A percentile compares a stretch with the other conserved stretches of the same genome.
phyloP scores from a whole-genome alignment of 2,888 invertebrate genomes.

The Cordilura impudica region DNA sequence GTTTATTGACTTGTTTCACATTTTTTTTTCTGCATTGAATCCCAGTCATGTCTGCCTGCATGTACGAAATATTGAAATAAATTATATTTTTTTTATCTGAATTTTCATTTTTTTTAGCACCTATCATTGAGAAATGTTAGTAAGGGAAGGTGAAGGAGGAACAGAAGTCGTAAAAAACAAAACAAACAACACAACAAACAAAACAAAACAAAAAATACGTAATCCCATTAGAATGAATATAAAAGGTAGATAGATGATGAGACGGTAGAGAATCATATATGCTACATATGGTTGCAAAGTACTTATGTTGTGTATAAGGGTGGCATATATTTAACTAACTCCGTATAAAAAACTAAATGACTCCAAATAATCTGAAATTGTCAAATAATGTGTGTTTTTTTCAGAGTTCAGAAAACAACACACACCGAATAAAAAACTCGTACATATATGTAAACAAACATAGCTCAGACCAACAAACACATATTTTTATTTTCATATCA shows the following conservation, averaged over 20 bases:
- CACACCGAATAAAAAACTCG: too few relatives aligned
- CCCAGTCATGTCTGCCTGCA: constrained; percentile 12
- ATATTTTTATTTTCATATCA: too few relatives aligned
- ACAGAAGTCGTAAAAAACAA: background rate
- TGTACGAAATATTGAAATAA: constrained; percentile 2
- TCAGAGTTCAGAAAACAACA: too few relatives aligned
- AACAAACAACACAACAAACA: background rate
- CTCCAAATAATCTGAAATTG: too few relatives aligned
- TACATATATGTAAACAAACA: too few relatives aligned
- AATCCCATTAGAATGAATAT: constrained; percentile 56
- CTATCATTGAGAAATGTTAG: background rate
- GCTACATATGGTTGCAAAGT: background rate
- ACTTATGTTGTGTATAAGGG: background rate
- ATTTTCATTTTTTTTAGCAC: constrained; percentile 36
- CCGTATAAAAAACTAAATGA: too few relatives aligned
- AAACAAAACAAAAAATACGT: constrained; percentile 18
- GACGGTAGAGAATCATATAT: constrained; percentile 6
- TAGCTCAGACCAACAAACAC: too few relatives aligned
- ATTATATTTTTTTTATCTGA: constrained; percentile 21
- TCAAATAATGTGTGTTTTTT: too few relatives aligned
- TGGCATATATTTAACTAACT: background rate
- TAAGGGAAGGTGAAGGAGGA: background rate
- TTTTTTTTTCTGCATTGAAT: constrained; percentile 19
- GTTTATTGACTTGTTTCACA: constrained; percentile 59
- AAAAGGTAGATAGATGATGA: constrained; percentile 25